Base-by-base conservation (phyloP, 2,113 vertebrate genomes). In the Crocuta crocuta region DNA sequence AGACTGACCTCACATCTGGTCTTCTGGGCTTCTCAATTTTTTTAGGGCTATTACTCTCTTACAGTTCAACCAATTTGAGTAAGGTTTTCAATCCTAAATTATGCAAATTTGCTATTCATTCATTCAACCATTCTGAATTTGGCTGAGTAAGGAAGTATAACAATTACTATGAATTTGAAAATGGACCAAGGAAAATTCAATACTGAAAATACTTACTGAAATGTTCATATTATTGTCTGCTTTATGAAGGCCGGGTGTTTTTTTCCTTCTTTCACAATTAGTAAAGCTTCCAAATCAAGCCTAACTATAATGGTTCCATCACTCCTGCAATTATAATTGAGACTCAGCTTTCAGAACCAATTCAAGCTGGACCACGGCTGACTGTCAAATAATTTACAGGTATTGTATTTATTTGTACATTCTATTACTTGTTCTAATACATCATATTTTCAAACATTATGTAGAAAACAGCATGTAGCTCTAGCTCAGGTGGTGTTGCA, bases 291-390 rank as follows among this genome's bases (percentile, higher is more conserved):
- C 66, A 93, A 74, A 81, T 63, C 2, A 5, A 97, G 82, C 63
- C 48, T 96, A 82, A 93, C 73, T 55, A 31, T 43, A 92, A 79
- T 80, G 39, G 45, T 33, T 48, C 74, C 73, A 88, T 93, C 63
- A 97, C 63, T 87, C 80, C 80, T 94, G 76, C 76, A 50, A 96
- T 70, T 87, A 92, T 96, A 92, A 96, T 63, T 87, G 63, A 93
- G 65, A 71, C 65, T 97, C 53, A 12, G 39, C 8, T 0, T 81
- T 96, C 35, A 82, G 76, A 24, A 94, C 81, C 53, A 95, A 94
- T 95, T 97, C 79, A 96, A 85, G 63, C 65, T 65, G 65, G 73
- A 91, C 55, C 55, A 82, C 61, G 39, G 78, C 23, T 94, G 89
- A 81, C 21, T 80, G 48, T 26, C 82, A 89, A 97, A 89, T 92